These are phyloP conservation scores for Melanotaenia maccullochi DNA, from an alignment of 2,797 vertebrate genomes.

Conservation along the genomic window DNA sequence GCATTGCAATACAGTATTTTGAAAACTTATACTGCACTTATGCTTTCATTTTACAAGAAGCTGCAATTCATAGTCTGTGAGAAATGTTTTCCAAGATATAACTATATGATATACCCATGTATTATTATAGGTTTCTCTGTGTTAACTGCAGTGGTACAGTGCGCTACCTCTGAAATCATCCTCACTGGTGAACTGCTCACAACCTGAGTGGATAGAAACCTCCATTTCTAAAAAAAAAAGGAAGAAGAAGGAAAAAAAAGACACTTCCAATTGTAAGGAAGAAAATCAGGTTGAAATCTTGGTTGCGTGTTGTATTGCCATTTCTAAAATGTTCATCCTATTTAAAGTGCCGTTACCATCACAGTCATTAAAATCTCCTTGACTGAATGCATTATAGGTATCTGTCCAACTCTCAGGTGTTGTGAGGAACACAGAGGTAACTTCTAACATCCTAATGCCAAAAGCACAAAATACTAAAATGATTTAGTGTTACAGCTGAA, in stretches of 20 bases:
- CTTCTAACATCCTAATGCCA: constrained; percentile 45
- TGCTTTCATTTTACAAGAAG: constrained; percentile 64
- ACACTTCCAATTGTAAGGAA: background rate
- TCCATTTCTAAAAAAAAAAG: constrained; percentile 29
- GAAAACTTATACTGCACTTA: constrained; percentile 63
- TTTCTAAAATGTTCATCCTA: constrained; percentile 49
- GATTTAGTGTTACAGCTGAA: constrained; percentile 28
- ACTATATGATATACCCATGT: constrained; percentile 56
- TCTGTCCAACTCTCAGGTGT: constrained; percentile 68
- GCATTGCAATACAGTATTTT: constrained; percentile 76
- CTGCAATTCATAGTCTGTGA: constrained; percentile 56
- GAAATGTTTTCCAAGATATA: constrained; percentile 44
- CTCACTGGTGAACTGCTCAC: constrained; percentile 36
- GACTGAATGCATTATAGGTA: constrained; percentile 38
- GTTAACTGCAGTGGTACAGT: constrained; percentile 69
- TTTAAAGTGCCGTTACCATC: constrained; percentile 66
- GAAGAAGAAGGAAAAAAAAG: background rate
- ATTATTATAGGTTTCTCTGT: constrained; percentile 52
- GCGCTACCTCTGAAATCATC: constrained; percentile 67
- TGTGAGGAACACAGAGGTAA: constrained; percentile 53
- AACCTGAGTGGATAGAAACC: constrained; percentile 36
- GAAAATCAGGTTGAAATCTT: constrained; percentile 26
- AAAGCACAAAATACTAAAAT: constrained; percentile 49
- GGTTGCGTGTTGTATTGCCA: constrained; percentile 45
- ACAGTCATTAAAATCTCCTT: constrained; percentile 32